Conservation (phyloP, 2,888 invertebrate genomes). For the Actias luna region DNA sequence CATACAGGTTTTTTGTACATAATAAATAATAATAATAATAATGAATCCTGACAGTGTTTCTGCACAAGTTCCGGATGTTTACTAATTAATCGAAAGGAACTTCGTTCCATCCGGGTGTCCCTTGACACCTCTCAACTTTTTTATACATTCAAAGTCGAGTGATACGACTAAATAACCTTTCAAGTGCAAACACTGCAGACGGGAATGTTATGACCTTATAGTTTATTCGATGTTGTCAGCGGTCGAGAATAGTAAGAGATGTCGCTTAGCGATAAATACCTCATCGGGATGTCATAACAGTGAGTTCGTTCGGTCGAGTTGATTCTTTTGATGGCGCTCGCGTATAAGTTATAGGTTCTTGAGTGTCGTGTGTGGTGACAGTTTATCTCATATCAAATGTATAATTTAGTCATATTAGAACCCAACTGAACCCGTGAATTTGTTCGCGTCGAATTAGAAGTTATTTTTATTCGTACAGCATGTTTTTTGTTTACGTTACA, state of each 20-base stretch:
- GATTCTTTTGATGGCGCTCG: not conserved
- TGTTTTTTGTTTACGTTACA: no score
- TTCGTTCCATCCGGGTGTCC: no score
- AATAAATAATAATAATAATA: no score
- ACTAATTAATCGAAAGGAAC: no score
- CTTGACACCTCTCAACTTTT: no score
- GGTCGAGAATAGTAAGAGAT: not conserved
- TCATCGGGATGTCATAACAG: constrained; percentile 7
- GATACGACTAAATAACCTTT: not conserved
- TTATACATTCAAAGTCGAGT: not conserved
- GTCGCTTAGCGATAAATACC: constrained; percentile 2
- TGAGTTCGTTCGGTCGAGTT: not conserved
- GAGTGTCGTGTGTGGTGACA: not conserved
- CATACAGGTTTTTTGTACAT: no score
- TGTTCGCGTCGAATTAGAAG: no score
- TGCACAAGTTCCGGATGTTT: no score
- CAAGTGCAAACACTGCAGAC: not conserved
- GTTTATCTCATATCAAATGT: not conserved
- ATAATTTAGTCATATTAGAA: not conserved
- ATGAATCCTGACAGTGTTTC: no score
- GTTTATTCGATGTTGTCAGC: constrained; percentile 1
- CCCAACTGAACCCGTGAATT: no score
- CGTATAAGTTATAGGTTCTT: not conserved
- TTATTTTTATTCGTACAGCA: no score
- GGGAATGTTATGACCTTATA: constrained; percentile 1